Evolutionary conservation across 2,888 invertebrate species (phyloP).

Genomic region (Eurytoma adleriae): DNA sequence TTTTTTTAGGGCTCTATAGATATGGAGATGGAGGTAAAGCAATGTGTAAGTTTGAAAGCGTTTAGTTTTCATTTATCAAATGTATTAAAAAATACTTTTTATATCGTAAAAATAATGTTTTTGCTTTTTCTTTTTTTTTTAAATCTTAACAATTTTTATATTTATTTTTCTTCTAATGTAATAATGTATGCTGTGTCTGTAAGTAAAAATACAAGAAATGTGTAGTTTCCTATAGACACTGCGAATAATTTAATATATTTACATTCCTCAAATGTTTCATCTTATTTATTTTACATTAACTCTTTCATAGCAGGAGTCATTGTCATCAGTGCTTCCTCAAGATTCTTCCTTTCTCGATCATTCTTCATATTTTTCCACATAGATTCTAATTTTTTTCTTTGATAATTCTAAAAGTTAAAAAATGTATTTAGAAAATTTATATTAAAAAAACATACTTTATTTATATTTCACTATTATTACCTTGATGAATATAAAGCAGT

Average conservation of each 20-base stretch:
- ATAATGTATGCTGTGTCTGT: too few species aligned
- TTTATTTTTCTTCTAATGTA: too few species aligned
- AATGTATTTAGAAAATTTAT: slow-evolving; percentile 20
- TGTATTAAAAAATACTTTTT: too few species aligned
- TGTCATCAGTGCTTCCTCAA: slow-evolving; percentile 76
- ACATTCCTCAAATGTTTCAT: neutral
- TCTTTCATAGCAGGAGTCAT: slow-evolving; percentile 70
- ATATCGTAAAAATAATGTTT: too few species aligned
- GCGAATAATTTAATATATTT: neutral
- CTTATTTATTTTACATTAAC: slow-evolving; percentile 61
- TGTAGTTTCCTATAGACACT: too few species aligned
- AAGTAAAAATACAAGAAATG: too few species aligned
- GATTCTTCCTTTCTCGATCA: slow-evolving; percentile 80
- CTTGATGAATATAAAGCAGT: slow-evolving; percentile 85
- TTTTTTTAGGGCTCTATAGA: too few species aligned
- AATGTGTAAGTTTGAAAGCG: too few species aligned
- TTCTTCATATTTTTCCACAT: slow-evolving; percentile 81
- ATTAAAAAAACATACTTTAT: slow-evolving; percentile 13
- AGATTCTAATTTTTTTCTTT: slow-evolving; percentile 81
- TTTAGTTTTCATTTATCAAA: too few species aligned
- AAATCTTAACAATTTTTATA: too few species aligned
- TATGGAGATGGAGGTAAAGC: too few species aligned
- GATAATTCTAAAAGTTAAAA: slow-evolving; percentile 78
- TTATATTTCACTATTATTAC: slow-evolving; percentile 63
- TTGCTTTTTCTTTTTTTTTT: too few species aligned